phyloP scores from a whole-genome alignment of 2,113 vertebrate genomes.

The Marmota monax region DNA sequence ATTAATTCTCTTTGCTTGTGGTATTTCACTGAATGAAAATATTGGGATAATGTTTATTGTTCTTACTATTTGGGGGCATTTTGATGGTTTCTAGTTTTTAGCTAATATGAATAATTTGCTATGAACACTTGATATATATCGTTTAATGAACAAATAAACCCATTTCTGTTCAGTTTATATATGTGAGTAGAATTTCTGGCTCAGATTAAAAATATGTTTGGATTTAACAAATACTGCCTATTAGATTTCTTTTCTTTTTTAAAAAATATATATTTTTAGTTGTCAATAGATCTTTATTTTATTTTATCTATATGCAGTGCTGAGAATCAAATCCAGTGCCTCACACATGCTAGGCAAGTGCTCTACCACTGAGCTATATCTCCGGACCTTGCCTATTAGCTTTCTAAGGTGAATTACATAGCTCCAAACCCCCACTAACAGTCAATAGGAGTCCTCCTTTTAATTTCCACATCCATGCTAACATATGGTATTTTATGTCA shows the following conservation, averaged over 20 bases:
- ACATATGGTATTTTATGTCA: not conserved
- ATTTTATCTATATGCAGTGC: too few relatives aligned
- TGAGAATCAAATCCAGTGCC: too few relatives aligned
- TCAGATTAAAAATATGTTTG: not conserved
- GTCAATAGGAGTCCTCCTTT: not conserved
- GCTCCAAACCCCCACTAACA: not conserved
- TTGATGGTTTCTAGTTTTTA: not conserved
- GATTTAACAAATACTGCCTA: not conserved
- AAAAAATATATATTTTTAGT: too few relatives aligned
- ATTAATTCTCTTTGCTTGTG: not conserved
- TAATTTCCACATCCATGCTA: not conserved
- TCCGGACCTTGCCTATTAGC: not conserved
- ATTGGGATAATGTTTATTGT: not conserved
- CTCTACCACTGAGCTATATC: too few relatives aligned
- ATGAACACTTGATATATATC: not conserved
- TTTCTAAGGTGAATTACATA: not conserved
- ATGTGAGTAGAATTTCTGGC: not conserved
- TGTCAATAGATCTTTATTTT: too few relatives aligned
- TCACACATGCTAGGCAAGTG: too few relatives aligned
- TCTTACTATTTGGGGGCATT: not conserved
- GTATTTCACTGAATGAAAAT: not conserved
- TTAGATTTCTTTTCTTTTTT: not conserved
- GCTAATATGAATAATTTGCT: not conserved
- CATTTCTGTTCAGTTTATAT: not conserved
- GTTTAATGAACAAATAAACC: not conserved